These are phyloP conservation scores for Enoplosus armatus DNA, from an alignment of 2,797 vertebrate species.

Conservation along the genomic window DNA sequence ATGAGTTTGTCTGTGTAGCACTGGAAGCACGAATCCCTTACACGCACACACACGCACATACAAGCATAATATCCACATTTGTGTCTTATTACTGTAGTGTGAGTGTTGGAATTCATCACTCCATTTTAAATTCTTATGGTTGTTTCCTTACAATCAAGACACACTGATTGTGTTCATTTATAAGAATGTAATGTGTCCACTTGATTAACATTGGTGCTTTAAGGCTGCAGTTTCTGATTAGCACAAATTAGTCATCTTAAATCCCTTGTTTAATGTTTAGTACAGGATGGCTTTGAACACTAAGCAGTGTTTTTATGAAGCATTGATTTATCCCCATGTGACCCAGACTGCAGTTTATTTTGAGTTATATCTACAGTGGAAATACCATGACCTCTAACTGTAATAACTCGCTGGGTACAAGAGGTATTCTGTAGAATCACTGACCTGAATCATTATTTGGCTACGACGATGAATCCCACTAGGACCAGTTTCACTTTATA, in stretches of 20 bases:
- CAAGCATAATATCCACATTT: constrained; percentile 30
- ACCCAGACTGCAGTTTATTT: neutral
- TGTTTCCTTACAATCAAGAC: constrained; percentile 41
- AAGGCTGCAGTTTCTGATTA: constrained; percentile 21
- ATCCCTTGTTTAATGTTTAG: constrained; percentile 17
- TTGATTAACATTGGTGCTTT: constrained; percentile 33
- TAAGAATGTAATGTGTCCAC: constrained; percentile 54
- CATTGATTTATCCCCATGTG: neutral
- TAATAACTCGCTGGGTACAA: neutral
- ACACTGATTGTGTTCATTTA: constrained; percentile 60
- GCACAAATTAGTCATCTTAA: constrained; percentile 11
- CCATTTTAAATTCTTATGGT: constrained; percentile 12
- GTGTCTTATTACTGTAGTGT: constrained; percentile 54
- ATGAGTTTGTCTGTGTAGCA: constrained; percentile 61
- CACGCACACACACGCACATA: constrained; percentile 18
- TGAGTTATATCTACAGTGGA: neutral
- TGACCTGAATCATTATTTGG: neutral
- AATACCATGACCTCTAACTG: neutral
- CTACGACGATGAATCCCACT: neutral
- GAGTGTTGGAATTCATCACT: constrained; percentile 24
- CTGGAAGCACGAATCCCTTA: constrained; percentile 54
- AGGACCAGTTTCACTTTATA: neutral
- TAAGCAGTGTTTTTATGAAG: constrained; percentile 11
- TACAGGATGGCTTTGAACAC: neutral
- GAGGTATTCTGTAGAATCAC: neutral